Base-by-base conservation (phyloP, 1,140 invertebrate genomes). In the Cydia strobilella region DNA sequence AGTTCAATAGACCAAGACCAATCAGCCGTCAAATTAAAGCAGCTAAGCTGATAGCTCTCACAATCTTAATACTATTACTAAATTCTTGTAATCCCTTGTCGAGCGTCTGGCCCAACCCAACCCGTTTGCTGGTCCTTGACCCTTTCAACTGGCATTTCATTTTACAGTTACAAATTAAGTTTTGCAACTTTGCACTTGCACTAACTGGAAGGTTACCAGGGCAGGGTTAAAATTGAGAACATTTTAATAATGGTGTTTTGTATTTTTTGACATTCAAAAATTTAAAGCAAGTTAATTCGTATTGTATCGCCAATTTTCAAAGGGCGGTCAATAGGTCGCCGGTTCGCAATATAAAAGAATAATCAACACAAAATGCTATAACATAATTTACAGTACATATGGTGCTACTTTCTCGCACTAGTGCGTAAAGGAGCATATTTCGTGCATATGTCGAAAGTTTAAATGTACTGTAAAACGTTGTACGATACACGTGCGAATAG, bases 81-180 rank as follows among this genome's bases (percentile, higher is more conserved):
- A 59, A 59, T 23, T 20, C 54, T n/a, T 59, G 20, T 59, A 59
- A 59, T 59, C 54, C 54, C 20, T 59, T 1, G 54, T 59, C 54
- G 3, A 7, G 18, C 54, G 54, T 59, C 7, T 59, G 54, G 54
- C 54, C 54, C 27, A 69, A 69, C 54, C 54, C 27, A 69, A 69
- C 65, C 31, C 35, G 65, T 69, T 69, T 69, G 27, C 31, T 6
- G 65, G 65, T 69, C 65, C 65, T 69, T 69, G 65, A 69, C 65
- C 31, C 65, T 69, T 42, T 18, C 63, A 10, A 69, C n/a, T 69
- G 65, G n/a, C 65, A 69, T 69, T 69, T 69, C 15, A 23, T 12
- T 59, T 59, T 59, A 59, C 54, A 23, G 54, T 59, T 59, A 59
- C 54, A 59, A 59, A 23, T 54, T 31, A 66, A 69, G 35, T 69